These are phyloP conservation scores for Machimus atricapillus DNA, from an alignment of 2,888 invertebrate genomes.

Conservation along the genomic window DNA sequence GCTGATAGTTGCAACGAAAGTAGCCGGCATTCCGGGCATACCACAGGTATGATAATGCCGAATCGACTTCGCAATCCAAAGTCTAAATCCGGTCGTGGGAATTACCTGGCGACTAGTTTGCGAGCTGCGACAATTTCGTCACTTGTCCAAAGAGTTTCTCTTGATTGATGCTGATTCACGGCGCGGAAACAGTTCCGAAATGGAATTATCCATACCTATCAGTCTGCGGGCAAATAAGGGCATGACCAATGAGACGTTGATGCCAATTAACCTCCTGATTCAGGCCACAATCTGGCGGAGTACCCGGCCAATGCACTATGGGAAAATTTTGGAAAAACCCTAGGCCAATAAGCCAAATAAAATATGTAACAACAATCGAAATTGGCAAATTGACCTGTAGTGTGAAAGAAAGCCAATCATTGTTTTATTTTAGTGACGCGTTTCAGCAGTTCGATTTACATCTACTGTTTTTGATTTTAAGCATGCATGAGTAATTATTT, in stretches of 20 bases:
- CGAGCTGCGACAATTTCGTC: neutral
- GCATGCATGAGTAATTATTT: no score
- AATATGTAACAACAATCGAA: neutral
- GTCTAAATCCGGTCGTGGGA: constrained; percentile 14
- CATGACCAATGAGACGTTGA: neutral
- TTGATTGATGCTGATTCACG: neutral
- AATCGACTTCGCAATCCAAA: neutral
- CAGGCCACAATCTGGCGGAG: neutral
- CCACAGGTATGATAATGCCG: neutral
- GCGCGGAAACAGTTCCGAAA: neutral
- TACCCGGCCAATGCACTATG: neutral
- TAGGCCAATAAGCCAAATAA: neutral
- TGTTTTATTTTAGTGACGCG: no score
- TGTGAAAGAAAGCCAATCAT: neutral
- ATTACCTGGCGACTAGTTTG: constrained; percentile 2
- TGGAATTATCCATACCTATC: neutral
- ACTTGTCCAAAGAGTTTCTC: neutral
- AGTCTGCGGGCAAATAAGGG: neutral
- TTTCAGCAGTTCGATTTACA: no score
- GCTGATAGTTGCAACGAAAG: neutral
- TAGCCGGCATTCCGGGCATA: neutral
- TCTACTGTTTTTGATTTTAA: no score
- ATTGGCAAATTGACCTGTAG: neutral
- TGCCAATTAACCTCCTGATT: neutral
- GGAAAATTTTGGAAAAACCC: neutral